Percentiles rank a stretch among this genome's conserved stretches.
phyloP scores from a whole-genome alignment of 2,888 invertebrate species.

The Lucinisca nassula region DNA sequence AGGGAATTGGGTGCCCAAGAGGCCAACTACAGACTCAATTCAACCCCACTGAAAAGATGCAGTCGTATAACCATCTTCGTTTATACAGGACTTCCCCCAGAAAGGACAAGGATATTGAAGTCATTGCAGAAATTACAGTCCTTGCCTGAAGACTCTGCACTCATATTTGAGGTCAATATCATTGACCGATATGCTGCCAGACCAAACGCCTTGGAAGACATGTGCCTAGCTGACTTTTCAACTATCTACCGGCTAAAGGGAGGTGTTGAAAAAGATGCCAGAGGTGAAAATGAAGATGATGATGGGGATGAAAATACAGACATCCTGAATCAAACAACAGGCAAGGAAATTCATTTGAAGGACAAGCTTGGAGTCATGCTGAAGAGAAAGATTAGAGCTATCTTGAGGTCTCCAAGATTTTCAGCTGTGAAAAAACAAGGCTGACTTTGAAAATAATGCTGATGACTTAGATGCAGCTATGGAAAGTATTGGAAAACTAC shows the following conservation, averaged over 20 bases:
- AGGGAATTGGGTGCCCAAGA: conserved; percentile 60
- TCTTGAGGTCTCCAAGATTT: not conserved
- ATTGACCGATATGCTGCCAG: conserved; percentile 14
- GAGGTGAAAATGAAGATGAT: not conserved
- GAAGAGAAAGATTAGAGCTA: not conserved
- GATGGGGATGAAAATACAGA: not conserved
- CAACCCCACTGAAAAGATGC: conserved; percentile 18
- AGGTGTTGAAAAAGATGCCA: not conserved
- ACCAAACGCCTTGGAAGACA: not conserved
- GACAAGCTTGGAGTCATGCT: not conserved
- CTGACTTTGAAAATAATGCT: not conserved
- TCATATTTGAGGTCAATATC: conserved; percentile 3
- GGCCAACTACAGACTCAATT: conserved; percentile 46
- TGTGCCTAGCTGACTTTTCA: conserved; percentile 12
- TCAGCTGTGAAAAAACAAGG: not conserved
- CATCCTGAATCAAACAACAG: not conserved
- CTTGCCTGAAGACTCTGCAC: not conserved
- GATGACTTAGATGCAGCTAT: not conserved
- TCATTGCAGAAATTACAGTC: not conserved
- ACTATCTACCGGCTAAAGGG: not conserved
- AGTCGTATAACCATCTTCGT: not conserved
- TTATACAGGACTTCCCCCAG: conserved; percentile 33
- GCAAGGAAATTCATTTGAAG: not conserved
- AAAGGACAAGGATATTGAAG: not conserved
- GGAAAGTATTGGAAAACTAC: not conserved